Evolutionary conservation across 2,888 invertebrate species (phyloP).

Genomic region (Leptinotarsa haldemani): DNA sequence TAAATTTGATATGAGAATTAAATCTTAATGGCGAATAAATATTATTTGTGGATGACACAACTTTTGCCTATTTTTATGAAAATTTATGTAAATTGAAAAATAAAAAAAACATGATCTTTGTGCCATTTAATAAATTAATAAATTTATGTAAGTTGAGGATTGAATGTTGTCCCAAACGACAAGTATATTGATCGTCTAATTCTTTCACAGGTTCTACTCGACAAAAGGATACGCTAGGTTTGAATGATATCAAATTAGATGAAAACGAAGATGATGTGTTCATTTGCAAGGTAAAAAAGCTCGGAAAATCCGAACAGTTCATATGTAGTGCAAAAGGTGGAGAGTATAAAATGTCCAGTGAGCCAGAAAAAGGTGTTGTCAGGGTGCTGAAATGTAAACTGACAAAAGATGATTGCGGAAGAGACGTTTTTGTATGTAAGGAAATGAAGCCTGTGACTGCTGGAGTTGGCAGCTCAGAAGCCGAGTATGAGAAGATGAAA

Average conservation of each 20-base stretch:
- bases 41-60: too few species aligned
- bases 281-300: slow-evolving; percentile 33
- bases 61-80: not conserved
- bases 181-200: not conserved
- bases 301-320: slow-evolving; percentile 26
- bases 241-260: not conserved
- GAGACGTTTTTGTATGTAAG: slow-evolving; percentile 34
- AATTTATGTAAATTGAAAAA: not conserved
- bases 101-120: not conserved
- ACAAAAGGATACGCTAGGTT: not conserved
- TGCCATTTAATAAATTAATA: too few species aligned
- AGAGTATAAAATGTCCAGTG: not conserved
- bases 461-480: slow-evolving; percentile 1
- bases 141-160: not conserved
- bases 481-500: slow-evolving; percentile 20
- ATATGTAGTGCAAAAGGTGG: slow-evolving; percentile 19
- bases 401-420: slow-evolving; percentile 25
- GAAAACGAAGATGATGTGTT: slow-evolving; percentile 19
- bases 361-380: slow-evolving; percentile 7
- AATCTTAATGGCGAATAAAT: too few species aligned
- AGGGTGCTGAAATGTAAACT: slow-evolving; percentile 38
- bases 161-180: not conserved
- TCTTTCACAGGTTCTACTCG: not conserved
- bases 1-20: too few species aligned
- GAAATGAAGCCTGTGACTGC: slow-evolving; percentile 18